Evolutionary conservation across 2,113 vertebrate species (phyloP), one percentile per base, ranked within the genome.

Genomic region (Spea bombifrons): DNA sequence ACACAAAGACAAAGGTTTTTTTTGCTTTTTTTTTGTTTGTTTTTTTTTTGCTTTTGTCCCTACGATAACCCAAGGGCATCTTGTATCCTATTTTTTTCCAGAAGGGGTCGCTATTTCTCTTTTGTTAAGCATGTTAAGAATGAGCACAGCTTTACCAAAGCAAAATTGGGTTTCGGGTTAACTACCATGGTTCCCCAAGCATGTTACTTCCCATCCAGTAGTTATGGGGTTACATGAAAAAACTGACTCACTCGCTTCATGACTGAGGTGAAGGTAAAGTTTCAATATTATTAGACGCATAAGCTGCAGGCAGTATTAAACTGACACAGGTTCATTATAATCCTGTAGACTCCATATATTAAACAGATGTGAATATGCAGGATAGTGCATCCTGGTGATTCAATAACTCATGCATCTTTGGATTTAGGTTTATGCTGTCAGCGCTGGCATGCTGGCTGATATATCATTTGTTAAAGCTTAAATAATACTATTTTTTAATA

Each of bases 41-140:
- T 30, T 30, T 30, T 30, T 30, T 30, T 30, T 30, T 30, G 9
- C 48, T 50, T 77, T 10, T 48, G 8, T 49, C 12, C 53, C 61
- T 16, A 55, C 30, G 30, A 66, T 16, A 16, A 73, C 9, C n/a
- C 57, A 66, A 72, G 74, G 70, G 8, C 64, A 43, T 30, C 10
- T 72, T 43, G 5, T 13, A 61, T 73, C 12, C 6, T 50, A 0
- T 44, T 61, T 4, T 44, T 0, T 43, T 13, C 71, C 77, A 80
- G 71, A 48, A 68, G 77, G 48, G 77, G 77, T 65, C 77, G 73
- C 64, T 80, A 46, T 80, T 57, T 57, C 50, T 53, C 52, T 50
- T 80, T 65, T 66, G 30, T 50, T 6, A 71, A 16, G 4, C 8
- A 30, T 30, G 7, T 7, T 7, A 16, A 30, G 5, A 17, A 7